phyloP scores from a whole-genome alignment of 2,113 vertebrate genomes.

The Larimichthys polyactis region DNA sequence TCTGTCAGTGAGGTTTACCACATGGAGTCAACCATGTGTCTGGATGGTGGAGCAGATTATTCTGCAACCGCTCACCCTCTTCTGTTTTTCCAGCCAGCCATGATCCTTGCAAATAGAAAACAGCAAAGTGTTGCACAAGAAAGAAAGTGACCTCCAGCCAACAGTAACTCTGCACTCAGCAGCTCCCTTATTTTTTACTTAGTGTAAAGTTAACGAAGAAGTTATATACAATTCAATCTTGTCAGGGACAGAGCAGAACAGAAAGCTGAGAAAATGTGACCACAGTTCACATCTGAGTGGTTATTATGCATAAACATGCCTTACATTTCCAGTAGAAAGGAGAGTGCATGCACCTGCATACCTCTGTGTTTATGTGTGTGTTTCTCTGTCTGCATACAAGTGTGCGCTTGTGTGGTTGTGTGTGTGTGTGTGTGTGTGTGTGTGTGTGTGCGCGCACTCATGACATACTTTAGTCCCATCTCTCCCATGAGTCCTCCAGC shows the following conservation, averaged over 20 bases:
- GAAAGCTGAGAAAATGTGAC: not conserved
- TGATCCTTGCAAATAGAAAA: slow-evolving; percentile 60
- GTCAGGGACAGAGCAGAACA: slow-evolving; percentile 7
- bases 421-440: slow-evolving; percentile 18
- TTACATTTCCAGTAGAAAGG: slow-evolving; percentile 24
- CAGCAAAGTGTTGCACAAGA: slow-evolving; percentile 28
- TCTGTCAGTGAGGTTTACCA: slow-evolving; percentile 77
- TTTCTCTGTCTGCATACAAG: slow-evolving; percentile 17
- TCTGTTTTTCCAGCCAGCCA: slow-evolving; percentile 37
- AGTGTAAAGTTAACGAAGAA: not conserved
- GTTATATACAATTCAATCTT: not conserved
- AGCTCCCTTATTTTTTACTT: not conserved
- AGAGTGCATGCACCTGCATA: slow-evolving; percentile 32
- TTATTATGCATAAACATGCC: slow-evolving; percentile 14
- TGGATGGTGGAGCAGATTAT: slow-evolving; percentile 63
- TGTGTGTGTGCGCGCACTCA: slow-evolving; percentile 24
- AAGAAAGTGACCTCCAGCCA: slow-evolving; percentile 36
- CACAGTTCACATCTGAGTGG: slow-evolving; percentile 2
- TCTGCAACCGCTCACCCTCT: slow-evolving; percentile 42
- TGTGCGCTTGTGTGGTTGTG: slow-evolving; percentile 11
- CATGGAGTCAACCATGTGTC: slow-evolving; percentile 68
- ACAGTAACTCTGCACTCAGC: not conserved
- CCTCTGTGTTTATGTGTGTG: slow-evolving; percentile 17
- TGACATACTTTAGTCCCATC: slow-evolving; percentile 65
- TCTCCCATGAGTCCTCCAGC: slow-evolving; percentile 61